Evolutionary conservation across 2,113 vertebrate genomes (phyloP).

Genomic region (Bombycilla garrulus): DNA sequence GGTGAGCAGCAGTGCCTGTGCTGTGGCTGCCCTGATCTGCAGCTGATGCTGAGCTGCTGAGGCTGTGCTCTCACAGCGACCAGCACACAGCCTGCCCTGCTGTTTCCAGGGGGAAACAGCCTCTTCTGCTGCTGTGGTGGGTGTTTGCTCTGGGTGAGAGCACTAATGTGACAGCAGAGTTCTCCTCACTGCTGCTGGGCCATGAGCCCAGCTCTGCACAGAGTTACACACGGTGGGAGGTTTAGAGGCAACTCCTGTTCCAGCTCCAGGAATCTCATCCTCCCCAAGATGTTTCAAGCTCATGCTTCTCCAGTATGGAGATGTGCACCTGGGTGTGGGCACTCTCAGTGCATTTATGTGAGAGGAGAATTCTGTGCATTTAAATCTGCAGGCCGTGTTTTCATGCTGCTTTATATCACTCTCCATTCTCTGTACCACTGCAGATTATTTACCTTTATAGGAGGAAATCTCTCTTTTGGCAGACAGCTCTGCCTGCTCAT

Average conservation of each 20-base stretch:
- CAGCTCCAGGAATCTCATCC: background rate
- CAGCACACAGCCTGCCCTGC: background rate
- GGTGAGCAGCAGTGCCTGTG: background rate
- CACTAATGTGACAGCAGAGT: background rate
- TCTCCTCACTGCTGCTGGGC: background rate
- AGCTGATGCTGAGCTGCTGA: background rate
- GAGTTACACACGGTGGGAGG: background rate
- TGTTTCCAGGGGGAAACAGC: background rate
- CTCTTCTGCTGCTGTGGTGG: background rate
- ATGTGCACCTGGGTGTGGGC: background rate
- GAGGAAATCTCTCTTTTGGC: background rate
- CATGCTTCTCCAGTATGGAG: background rate
- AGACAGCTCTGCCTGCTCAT: background rate
- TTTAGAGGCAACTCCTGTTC: background rate
- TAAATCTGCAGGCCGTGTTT: background rate
- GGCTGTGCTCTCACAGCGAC: background rate
- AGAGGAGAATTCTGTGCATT: background rate
- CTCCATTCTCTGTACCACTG: background rate
- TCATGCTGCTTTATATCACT: background rate
- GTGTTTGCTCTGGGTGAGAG: background rate
- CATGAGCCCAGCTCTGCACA: background rate
- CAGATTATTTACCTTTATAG: background rate
- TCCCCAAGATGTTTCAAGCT: background rate
- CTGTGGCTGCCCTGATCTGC: background rate
- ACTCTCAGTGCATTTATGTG: rapidly evolving